Evolutionary conservation across 2,888 invertebrate species (phyloP), one percentile per base, ranked within the genome.

Genomic region (Alloplasta piceator): DNA sequence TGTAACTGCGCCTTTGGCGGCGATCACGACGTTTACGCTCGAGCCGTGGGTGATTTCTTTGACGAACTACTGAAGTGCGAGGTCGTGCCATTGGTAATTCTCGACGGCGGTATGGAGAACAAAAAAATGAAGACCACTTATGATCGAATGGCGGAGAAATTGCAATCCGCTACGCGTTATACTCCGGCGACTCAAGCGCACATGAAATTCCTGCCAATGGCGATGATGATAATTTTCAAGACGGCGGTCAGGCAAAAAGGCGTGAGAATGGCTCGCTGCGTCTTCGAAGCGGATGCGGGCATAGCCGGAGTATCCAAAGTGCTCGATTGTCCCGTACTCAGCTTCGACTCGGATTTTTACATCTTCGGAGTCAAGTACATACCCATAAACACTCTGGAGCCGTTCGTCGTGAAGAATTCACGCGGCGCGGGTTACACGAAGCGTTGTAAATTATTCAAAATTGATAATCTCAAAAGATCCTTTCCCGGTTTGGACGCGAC

Each of bases 271-370:
- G 95, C 95, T 60, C 94, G 96, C 68, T 96, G 97, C 88, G 95
- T 96, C 85, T 97, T 96, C 91, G 98, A 99, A 92, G 98, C 98
- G 0, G 99, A 99, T 90, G 95, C 96, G 85, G 96, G 97, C 88
- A 95, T 98, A 72, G 98, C 98, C 0, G 95, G 96, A 0, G 92
- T 98, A 85, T 97, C 98, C 0, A 94, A 95, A 83, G 93, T 95
- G 74, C 93, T 98, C 1, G 93, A 95, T 50, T 98, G 98, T 87
- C 98, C 98, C 0, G 96, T 99, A 1, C 91, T 99, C 4, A 98
- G 98, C 88, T 97, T 96, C 86, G 99, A 99, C 92, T 98, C 98
- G 0, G 99, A 99, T 92, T 99, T 98, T 92, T 98, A 96, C 88
- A 96, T 99, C 83, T 97, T 96, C 92, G 96, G 97, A 92, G 95